phyloP scores from a whole-genome alignment of 2,888 invertebrate species.

The Cataglyphis albicans region DNA sequence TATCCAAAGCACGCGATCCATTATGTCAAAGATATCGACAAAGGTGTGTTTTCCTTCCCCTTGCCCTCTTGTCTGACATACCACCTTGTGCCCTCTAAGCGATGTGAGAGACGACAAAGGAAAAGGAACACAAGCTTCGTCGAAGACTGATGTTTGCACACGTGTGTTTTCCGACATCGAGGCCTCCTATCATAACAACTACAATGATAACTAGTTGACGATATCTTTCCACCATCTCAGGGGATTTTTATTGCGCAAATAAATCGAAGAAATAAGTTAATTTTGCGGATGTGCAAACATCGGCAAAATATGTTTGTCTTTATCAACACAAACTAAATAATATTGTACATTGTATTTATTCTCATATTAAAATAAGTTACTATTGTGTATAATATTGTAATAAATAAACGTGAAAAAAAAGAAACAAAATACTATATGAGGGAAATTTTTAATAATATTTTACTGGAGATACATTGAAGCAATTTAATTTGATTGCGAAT shows the following conservation, averaged over 20 bases:
- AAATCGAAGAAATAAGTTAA: slow-evolving; percentile 14
- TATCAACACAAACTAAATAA: background rate
- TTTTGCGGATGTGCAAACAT: background rate
- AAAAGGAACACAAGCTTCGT: slow-evolving; percentile 21
- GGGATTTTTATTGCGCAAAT: background rate
- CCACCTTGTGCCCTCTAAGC: background rate
- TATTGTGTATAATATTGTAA: background rate
- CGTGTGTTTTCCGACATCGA: slow-evolving; percentile 45
- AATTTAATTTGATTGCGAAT: background rate
- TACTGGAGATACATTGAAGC: background rate
- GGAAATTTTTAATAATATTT: background rate
- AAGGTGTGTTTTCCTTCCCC: background rate
- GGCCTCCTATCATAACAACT: background rate
- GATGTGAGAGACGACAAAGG: slow-evolving; percentile 1
- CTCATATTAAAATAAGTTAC: background rate
- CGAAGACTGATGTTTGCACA: slow-evolving; percentile 33
- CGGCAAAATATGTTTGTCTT: background rate
- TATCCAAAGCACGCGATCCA: background rate
- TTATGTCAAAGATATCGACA: slow-evolving; percentile 10
- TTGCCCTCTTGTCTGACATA: background rate
- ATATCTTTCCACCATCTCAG: background rate
- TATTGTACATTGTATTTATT: background rate
- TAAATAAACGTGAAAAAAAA: background rate
- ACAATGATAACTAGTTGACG: background rate
- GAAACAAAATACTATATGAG: background rate